Conservation (phyloP, 2,113 vertebrate species). For the Xerus inauris region DNA sequence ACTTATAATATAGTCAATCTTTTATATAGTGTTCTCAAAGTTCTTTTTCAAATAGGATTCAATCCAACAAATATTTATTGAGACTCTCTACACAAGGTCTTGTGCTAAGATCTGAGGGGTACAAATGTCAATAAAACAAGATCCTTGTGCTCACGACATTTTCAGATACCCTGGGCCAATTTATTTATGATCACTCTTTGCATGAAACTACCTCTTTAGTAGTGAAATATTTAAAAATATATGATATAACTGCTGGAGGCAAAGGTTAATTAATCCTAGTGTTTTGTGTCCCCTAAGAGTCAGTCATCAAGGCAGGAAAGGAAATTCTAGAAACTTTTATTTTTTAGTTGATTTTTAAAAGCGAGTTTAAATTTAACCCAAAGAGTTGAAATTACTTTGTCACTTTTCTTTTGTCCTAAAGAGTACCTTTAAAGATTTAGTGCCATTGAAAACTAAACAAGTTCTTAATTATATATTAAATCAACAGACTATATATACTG, state of each 20-base stretch:
- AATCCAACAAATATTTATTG: constrained; percentile 61
- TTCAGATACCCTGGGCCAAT: constrained; percentile 1
- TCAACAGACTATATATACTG: not conserved
- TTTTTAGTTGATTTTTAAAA: constrained; percentile 45
- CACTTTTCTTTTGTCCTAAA: constrained; percentile 19
- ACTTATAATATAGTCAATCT: constrained; percentile 63
- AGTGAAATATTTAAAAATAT: constrained; percentile 52
- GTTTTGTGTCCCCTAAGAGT: constrained; percentile 28
- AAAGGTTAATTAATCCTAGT: constrained; percentile 49
- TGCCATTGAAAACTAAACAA: constrained; percentile 26
- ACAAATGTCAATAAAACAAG: constrained; percentile 57
- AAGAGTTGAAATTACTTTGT: constrained; percentile 46
- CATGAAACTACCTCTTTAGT: constrained; percentile 51
- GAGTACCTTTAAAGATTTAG: constrained; percentile 46
- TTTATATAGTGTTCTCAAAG: constrained; percentile 61
- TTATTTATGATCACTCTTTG: constrained; percentile 47
- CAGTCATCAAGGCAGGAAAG: constrained; percentile 42
- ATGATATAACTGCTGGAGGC: constrained; percentile 31
- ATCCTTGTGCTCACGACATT: constrained; percentile 43
- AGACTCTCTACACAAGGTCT: constrained; percentile 39
- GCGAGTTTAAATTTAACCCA: constrained; percentile 40
- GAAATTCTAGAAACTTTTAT: not conserved
- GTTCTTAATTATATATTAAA: constrained; percentile 44
- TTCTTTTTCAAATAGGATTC: constrained; percentile 67
- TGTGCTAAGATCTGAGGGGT: constrained; percentile 29